Percentiles rank a stretch among this genome's conserved stretches.
Conservation (phyloP, 2,113 vertebrate species). For the Grantiella picta region DNA sequence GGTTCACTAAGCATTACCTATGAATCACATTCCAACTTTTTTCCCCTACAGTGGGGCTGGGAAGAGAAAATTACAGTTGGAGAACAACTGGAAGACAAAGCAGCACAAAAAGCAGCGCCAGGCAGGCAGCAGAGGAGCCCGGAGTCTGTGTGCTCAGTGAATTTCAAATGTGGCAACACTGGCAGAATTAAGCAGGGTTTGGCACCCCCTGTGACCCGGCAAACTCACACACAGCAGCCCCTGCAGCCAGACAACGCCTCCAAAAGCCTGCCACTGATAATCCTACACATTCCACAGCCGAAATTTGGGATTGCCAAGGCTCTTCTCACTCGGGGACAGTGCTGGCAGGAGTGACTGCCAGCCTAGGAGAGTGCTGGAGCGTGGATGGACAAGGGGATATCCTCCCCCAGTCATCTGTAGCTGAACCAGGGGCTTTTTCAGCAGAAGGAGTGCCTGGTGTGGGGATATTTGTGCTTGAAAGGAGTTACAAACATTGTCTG, state of each 20-base stretch:
- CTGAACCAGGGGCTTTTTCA: neutral
- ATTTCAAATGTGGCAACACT: neutral
- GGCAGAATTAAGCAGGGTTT: neutral
- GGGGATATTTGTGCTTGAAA: neutral
- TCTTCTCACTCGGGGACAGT: rapidly evolving
- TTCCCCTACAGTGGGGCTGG: neutral
- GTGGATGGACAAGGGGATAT: rapidly evolving
- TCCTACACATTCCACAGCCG: rapidly evolving
- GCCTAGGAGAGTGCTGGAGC: neutral
- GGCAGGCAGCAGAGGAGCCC: neutral
- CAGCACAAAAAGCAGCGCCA: neutral
- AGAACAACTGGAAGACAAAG: neutral
- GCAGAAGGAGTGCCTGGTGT: neutral
- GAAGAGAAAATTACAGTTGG: neutral
- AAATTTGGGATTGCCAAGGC: neutral
- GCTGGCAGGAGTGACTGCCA: neutral
- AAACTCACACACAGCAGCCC: neutral
- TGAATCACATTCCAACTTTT: neutral
- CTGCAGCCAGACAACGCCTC: neutral
- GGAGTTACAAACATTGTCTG: neutral
- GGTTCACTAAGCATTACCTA: neutral
- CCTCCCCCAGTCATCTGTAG: neutral
- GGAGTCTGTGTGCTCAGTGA: neutral
- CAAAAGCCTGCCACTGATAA: neutral
- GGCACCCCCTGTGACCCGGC: neutral